Percentiles rank a stretch among this genome's conserved stretches.
Evolutionary conservation across 2,797 vertebrate genomes (phyloP).

Genomic region (Dipus sagitta): DNA sequence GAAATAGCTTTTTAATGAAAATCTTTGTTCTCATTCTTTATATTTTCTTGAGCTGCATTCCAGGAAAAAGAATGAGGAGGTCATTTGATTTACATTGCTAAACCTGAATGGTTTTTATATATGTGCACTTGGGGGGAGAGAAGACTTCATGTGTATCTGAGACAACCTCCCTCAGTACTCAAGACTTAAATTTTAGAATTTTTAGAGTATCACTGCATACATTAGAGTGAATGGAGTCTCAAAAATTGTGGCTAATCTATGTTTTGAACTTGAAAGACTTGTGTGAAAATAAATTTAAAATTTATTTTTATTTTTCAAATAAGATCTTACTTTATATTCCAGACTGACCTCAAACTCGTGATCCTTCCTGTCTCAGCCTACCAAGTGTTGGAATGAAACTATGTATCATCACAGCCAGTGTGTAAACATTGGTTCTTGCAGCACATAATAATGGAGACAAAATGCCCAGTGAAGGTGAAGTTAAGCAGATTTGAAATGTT

Average conservation of each 20-base stretch:
- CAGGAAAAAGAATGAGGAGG: slow-evolving; percentile 39
- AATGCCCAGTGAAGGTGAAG: not conserved
- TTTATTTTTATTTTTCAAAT: not conserved
- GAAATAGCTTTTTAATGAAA: slow-evolving; percentile 28
- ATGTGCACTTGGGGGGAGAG: not conserved
- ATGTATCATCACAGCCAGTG: not conserved
- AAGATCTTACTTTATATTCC: not conserved
- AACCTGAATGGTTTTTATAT: not conserved
- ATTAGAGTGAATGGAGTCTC: not conserved
- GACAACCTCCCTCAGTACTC: not conserved
- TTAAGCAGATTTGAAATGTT: slow-evolving; percentile 20
- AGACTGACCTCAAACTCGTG: not conserved
- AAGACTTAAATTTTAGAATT: not conserved
- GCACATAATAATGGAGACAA: slow-evolving; percentile 55
- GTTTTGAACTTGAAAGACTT: not conserved
- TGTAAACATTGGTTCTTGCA: not conserved
- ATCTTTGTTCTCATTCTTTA: slow-evolving; percentile 45
- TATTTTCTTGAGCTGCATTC: slow-evolving; percentile 49
- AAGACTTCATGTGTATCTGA: not conserved
- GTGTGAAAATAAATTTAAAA: not conserved
- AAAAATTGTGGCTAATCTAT: slow-evolving; percentile 27
- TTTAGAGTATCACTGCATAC: not conserved
- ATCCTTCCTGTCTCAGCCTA: not conserved
- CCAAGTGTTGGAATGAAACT: not conserved
- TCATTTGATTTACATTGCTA: slow-evolving; percentile 47